Conservation (phyloP, 2,888 invertebrate genomes). For the Morpho helenor region DNA sequence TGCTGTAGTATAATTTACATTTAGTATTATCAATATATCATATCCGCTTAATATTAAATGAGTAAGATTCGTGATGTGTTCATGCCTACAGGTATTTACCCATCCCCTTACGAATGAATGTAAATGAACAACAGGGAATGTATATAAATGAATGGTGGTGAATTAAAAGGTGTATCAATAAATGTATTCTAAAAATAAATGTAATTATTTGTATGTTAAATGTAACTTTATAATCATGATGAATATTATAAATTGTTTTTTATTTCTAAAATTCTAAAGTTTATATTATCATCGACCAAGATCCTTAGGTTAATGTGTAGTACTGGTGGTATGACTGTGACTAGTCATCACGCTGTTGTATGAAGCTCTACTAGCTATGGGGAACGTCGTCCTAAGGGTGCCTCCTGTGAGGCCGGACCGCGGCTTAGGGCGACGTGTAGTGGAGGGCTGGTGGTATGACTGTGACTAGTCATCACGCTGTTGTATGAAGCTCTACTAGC, state of each 20-base stretch:
- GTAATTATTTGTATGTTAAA: constrained; percentile 11
- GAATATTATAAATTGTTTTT: background rate
- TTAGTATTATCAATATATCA: background rate
- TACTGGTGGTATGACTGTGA: too few species aligned
- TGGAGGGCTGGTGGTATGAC: too few species aligned
- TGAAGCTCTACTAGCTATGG: too few species aligned
- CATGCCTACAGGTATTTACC: constrained; percentile 28
- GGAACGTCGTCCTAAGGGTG: too few species aligned
- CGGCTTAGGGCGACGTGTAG: too few species aligned
- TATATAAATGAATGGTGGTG: constrained; percentile 13
- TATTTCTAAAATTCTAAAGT: background rate
- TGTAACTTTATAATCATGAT: constrained; percentile 12
- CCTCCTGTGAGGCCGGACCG: too few species aligned
- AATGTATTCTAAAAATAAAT: constrained; percentile 18
- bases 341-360: too few species aligned
- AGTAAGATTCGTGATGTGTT: constrained; percentile 24
- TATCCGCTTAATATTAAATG: constrained; percentile 6
- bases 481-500: too few species aligned
- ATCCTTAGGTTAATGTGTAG: too few species aligned
- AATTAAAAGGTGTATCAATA: constrained; percentile 3
- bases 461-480: too few species aligned
- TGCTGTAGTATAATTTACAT: background rate
- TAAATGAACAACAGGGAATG: constrained; percentile 14
- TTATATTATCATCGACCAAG: too few species aligned
- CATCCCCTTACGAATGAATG: constrained; percentile 14